Evolutionary conservation across 2,797 vertebrate genomes (phyloP).

Genomic region (Pangasius krempfi): DNA sequence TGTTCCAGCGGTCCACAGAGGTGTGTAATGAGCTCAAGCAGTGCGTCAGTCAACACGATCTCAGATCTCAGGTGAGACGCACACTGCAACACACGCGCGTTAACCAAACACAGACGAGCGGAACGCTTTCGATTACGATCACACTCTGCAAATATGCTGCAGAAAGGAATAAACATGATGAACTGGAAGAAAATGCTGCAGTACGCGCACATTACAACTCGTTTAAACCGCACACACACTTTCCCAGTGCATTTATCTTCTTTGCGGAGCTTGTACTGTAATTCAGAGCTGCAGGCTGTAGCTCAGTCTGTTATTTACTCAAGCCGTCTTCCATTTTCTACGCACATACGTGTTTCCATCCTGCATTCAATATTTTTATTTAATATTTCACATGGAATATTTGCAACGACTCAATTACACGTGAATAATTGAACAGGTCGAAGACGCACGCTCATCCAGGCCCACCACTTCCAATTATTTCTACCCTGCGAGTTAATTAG

Average conservation of each 20-base stretch:
- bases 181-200: neutral
- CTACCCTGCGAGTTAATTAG: slow-evolving; percentile 27
- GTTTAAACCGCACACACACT: neutral
- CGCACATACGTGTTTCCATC: neutral
- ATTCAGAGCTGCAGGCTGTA: neutral
- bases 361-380: neutral
- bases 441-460: slow-evolving; percentile 2
- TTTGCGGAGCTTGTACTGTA: neutral
- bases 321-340: slow-evolving; percentile 6
- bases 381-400: slow-evolving; percentile 7
- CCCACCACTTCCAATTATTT: slow-evolving; percentile 26
- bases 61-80: neutral
- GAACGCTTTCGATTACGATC: neutral
- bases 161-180: neutral
- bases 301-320: slow-evolving; percentile 23
- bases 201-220: neutral
- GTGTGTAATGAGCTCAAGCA: slow-evolving; percentile 6
- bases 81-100: too few species aligned
- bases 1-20: neutral
- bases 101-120: neutral
- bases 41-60: neutral
- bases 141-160: neutral
- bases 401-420: slow-evolving; percentile 7
- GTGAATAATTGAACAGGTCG: slow-evolving; percentile 11
- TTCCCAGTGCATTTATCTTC: slow-evolving; percentile 25